Evolutionary conservation across 2,888 invertebrate species (phyloP).

Genomic region (Ichneumoninae sp.): DNA sequence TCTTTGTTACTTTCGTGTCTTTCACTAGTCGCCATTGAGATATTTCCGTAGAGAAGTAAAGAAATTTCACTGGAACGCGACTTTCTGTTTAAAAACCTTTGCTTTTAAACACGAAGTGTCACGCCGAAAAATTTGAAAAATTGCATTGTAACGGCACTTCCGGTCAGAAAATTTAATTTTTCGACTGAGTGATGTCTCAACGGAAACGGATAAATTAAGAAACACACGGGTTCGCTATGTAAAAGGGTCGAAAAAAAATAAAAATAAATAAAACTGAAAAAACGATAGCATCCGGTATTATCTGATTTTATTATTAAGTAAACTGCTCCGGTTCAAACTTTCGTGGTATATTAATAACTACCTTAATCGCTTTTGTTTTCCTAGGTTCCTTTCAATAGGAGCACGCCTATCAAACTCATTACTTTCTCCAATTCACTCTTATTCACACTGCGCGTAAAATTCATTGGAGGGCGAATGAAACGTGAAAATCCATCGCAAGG

Average conservation of each 20-base stretch:
- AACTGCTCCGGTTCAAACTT: constrained; percentile 54
- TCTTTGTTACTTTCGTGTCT: neutral
- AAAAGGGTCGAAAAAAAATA: neutral
- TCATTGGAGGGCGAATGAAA: constrained; percentile 59
- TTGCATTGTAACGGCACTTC: neutral
- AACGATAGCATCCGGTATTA: constrained; percentile 49
- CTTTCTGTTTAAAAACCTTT: neutral
- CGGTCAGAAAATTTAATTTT: neutral
- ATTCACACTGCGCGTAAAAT: constrained; percentile 43
- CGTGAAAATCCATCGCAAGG: constrained; percentile 62
- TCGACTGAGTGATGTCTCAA: neutral
- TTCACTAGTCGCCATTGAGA: neutral
- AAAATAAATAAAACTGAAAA: constrained; percentile 13
- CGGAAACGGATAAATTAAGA: neutral
- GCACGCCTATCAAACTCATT: neutral
- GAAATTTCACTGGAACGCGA: neutral
- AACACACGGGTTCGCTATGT: neutral
- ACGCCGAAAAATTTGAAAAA: neutral
- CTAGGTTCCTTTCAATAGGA: constrained; percentile 9
- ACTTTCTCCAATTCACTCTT: constrained; percentile 22
- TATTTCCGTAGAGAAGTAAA: neutral
- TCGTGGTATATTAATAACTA: constrained; percentile 40
- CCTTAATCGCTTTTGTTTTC: constrained; percentile 19
- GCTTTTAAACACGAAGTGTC: neutral
- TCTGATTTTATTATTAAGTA: constrained; percentile 66